Evolutionary conservation across 2,888 invertebrate species (phyloP), one percentile per base, ranked within the genome.

Genomic region (Rotaria magnacalcarata): DNA sequence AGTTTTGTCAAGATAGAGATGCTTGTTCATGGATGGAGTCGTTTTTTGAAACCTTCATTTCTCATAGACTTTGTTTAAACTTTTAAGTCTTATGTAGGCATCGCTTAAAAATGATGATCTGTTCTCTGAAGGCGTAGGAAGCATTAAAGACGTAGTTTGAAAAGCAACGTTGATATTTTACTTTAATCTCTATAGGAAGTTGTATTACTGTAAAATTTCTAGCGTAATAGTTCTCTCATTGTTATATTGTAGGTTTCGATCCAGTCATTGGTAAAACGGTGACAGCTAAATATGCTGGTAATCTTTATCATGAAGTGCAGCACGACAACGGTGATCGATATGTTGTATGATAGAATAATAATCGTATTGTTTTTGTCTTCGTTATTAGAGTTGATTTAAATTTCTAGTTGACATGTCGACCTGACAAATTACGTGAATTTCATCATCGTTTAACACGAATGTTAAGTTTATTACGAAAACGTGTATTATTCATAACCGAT

Each of bases 401-500:
- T 52, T 85, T 85, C 47, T 88, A 90, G 91, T 88, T 90, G 19
- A 89, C 89, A 47, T 89, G 89, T 86, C 88, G 89, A 47, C 88
- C 89, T 87, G 90, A 90, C 11, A 89, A 90, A 86, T 88, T 91
- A 74, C 87, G 87, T 6, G 89, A 90, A 87, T 87, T 90, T 43
- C 89, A 89, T 85, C 88, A 89, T 34, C 87, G 90, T 10, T 88
- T 91, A 52, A 86, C 87, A 19, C 90, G 90, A 85, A 89, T 90
- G 21, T 88, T 90, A 56, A 84, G 87, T 41, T 88, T 91, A 85
- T 91, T 90, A 87, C 89, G 89, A 60, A 88, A 90, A 1, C 88
- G 91, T 21, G 88, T 91, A 27, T 89, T 89, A 74, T 91, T 91
- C 91, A 88, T 91, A 87, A 91, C 90, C 2, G 88, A 90, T 16